These are phyloP conservation scores for Mycteria americana DNA, from an alignment of 2,797 vertebrate genomes.

Conservation along the genomic window DNA sequence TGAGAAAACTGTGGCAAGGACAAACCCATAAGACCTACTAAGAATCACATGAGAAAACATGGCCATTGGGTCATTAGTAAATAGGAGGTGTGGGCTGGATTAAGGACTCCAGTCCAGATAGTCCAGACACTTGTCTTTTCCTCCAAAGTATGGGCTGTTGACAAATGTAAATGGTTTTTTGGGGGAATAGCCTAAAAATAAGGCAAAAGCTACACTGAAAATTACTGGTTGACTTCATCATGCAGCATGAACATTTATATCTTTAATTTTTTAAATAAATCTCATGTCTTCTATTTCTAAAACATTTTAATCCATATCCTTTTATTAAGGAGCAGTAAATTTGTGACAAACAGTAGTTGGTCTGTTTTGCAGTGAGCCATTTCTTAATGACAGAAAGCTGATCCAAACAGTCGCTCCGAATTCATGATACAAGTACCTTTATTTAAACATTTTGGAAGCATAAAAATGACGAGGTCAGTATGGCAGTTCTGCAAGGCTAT, in stretches of 20 bases:
- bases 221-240: not conserved
- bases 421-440: not conserved
- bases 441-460: not conserved
- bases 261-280: not conserved
- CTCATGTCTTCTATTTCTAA: fast-evolving
- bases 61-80: not conserved
- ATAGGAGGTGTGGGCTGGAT: not conserved
- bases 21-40: not conserved
- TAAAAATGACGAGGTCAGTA: not conserved
- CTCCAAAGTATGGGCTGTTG: not conserved
- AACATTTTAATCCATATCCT: not conserved
- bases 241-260: not conserved
- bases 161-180: not conserved
- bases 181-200: not conserved
- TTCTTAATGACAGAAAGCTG: not conserved
- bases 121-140: not conserved
- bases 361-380: not conserved
- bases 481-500: not conserved
- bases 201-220: not conserved
- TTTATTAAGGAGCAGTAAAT: not conserved
- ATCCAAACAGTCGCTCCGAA: not conserved
- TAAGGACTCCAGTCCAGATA: not conserved
- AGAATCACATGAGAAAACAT: not conserved
- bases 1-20: not conserved
- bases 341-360: not conserved